Conservation (phyloP, 2,797 vertebrate genomes). For the Molossus alvarezi region DNA sequence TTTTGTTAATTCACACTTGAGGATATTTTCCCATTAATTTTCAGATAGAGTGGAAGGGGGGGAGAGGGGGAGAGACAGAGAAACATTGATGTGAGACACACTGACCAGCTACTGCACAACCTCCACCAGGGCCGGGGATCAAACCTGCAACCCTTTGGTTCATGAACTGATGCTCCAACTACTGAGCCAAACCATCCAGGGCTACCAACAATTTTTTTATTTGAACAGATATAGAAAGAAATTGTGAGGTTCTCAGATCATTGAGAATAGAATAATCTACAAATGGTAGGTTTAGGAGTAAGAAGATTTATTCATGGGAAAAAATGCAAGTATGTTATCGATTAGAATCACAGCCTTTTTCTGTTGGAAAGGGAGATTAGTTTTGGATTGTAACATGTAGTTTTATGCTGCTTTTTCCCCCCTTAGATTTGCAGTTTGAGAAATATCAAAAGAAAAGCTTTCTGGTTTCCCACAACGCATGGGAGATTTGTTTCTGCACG, state of each 20-base stretch:
- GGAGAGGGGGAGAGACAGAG: too few species aligned
- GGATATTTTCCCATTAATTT: too few species aligned
- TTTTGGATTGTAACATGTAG: constrained; percentile 61
- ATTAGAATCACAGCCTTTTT: constrained; percentile 55
- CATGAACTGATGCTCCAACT: too few species aligned
- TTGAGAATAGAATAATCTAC: constrained; percentile 11
- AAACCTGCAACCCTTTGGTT: too few species aligned
- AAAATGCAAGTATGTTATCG: constrained; percentile 70
- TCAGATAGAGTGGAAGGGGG: too few species aligned
- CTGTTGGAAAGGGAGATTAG: constrained; percentile 50
- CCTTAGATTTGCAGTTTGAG: constrained; percentile 66
- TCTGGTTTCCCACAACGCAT: constrained; percentile 70
- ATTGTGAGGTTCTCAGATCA: neutral
- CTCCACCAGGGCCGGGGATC: too few species aligned
- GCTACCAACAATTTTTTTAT: neutral
- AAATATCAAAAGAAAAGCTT: constrained; percentile 66
- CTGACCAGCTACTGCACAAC: too few species aligned
- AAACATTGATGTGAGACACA: too few species aligned
- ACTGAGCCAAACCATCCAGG: too few species aligned
- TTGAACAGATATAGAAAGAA: neutral
- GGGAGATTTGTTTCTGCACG: constrained; percentile 40
- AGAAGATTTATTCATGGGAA: constrained; percentile 52
- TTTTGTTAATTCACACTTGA: neutral
- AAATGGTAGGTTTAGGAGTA: constrained; percentile 39
- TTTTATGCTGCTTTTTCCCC: constrained; percentile 58